A percentile compares a stretch with the other conserved stretches of the same genome.
These are phyloP conservation scores for Zeugodacus cucurbitae DNA, from an alignment of 1,140 invertebrate species.

Conservation along the genomic window DNA sequence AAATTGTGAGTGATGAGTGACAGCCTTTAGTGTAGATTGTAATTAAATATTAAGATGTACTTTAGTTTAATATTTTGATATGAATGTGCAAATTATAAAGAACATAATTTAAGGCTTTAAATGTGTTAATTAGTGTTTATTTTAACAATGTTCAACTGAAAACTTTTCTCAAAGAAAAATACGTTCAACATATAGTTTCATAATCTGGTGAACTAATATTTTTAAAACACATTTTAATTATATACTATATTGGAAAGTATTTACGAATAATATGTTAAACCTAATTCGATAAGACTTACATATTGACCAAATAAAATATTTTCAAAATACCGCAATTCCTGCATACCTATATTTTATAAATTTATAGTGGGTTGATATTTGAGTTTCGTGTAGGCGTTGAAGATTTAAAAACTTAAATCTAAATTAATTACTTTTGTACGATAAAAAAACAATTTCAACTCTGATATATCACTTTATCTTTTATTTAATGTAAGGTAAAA, in stretches of 20 bases:
- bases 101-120: neutral
- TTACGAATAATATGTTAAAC: neutral
- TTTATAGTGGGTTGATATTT: too few species aligned
- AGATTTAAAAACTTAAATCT: too few species aligned
- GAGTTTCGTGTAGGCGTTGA: neutral
- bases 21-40: neutral
- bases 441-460: neutral
- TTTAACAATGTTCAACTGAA: neutral
- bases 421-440: too few species aligned
- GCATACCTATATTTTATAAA: neutral
- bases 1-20: neutral
- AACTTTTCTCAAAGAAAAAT: neutral
- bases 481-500: neutral
- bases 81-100: neutral
- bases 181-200: too few species aligned
- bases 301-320: conserved; percentile 16
- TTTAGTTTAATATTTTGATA: neutral
- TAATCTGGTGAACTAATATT: neutral
- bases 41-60: neutral
- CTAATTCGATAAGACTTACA: neutral
- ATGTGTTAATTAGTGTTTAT: neutral
- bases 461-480: neutral
- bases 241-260: neutral
- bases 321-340: neutral
- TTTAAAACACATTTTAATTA: neutral